A percentile compares a stretch with the other conserved stretches of the same genome.
phyloP scores from a whole-genome alignment of 2,888 invertebrate genomes.

The Dolomedes plantarius region DNA sequence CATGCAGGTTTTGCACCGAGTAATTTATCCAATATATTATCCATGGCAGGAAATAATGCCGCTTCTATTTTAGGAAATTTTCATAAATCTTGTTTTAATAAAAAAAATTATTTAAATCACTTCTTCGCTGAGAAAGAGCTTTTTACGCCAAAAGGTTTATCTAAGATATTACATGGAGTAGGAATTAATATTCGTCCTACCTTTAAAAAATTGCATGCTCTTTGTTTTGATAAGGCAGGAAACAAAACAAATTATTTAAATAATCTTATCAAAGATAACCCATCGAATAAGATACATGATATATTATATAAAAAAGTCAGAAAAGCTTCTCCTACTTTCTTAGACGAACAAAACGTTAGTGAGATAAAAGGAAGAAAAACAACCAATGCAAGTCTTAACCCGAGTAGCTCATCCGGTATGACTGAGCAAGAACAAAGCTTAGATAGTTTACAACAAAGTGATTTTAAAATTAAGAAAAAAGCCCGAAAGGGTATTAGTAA shows the following conservation, averaged over 20 bases:
- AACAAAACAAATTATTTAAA: constrained; percentile 34
- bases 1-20: constrained; percentile 19
- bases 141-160: constrained; percentile 35
- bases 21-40: constrained; percentile 37
- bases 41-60: constrained; percentile 49
- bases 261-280: constrained; percentile 23
- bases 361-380: constrained; percentile 5
- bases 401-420: constrained; percentile 15
- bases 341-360: constrained; percentile 21
- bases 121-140: constrained; percentile 22
- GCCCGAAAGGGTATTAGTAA: neutral
- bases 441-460: constrained; percentile 23
- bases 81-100: constrained; percentile 40
- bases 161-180: constrained; percentile 26
- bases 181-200: constrained; percentile 32
- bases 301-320: constrained; percentile 36
- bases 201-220: constrained; percentile 37
- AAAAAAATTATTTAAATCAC: constrained; percentile 49
- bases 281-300: constrained; percentile 16
- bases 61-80: constrained; percentile 41
- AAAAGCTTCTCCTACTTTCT: constrained; percentile 19
- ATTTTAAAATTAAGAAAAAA: constrained; percentile 13
- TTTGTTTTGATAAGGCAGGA: constrained; percentile 50
- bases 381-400: neutral
- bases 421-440: constrained; percentile 25